These are phyloP conservation scores for Carcina quercana DNA, from an alignment of 2,888 invertebrate genomes.

Conservation along the genomic window DNA sequence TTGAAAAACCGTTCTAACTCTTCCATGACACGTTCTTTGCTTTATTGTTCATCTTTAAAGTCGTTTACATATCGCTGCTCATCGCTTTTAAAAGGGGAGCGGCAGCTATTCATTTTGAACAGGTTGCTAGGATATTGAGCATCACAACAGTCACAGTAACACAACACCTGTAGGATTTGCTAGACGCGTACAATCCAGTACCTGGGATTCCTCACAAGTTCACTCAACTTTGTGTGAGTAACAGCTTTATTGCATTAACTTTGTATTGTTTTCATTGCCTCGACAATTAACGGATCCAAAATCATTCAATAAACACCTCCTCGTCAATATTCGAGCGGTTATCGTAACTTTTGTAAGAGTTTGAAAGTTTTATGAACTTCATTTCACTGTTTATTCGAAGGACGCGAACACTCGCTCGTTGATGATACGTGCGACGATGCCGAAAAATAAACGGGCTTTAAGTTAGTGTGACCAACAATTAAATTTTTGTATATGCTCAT, in stretches of 20 bases:
- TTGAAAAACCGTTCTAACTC: conserved; percentile 60
- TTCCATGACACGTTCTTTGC: conserved; percentile 50
- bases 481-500: too few relatives aligned
- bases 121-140: conserved; percentile 62
- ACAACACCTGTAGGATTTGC: conserved; percentile 59
- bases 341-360: conserved; percentile 36
- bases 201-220: conserved; percentile 41
- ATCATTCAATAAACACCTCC: conserved; percentile 10
- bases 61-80: conserved; percentile 12
- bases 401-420: conserved; percentile 34
- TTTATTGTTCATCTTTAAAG: conserved; percentile 9
- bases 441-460: conserved; percentile 15
- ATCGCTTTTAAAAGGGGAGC: conserved; percentile 9
- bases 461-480: conserved; percentile 8
- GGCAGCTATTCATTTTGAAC: conserved; percentile 22
- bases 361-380: conserved; percentile 50
- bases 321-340: conserved; percentile 15
- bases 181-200: conserved; percentile 36
- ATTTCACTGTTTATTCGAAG: conserved; percentile 49
- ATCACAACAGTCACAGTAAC: conserved; percentile 60
- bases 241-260: conserved; percentile 19
- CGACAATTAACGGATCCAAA: conserved; percentile 8
- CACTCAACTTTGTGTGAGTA: conserved; percentile 63
- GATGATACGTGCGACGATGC: conserved; percentile 18
- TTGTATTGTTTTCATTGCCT: conserved; percentile 2